Conservation (phyloP, 92 coral and sea anemone species). For the Ricordea florida region DNA sequence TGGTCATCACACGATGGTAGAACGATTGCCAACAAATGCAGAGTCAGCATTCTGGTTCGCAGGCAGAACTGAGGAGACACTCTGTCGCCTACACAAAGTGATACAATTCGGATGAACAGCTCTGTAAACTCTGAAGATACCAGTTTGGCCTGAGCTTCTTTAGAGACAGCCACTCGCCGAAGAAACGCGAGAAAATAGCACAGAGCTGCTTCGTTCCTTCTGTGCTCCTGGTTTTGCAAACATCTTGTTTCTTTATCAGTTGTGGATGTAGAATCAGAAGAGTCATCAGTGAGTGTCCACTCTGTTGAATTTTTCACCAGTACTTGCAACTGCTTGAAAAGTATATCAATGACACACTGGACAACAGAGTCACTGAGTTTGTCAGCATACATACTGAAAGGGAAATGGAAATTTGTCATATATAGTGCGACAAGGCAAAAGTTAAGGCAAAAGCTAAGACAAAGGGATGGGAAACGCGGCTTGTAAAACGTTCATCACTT, state of each 20-base stretch:
- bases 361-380: conserved; percentile 66
- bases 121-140: too few relatives aligned
- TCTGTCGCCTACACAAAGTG: conserved; percentile 29
- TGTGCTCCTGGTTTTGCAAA: conserved; percentile 38
- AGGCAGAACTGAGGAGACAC: conserved; percentile 41
- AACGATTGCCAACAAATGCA: conserved; percentile 65
- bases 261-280: neutral
- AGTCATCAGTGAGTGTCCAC: neutral
- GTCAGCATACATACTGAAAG: conserved; percentile 73
- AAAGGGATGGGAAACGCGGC: too few relatives aligned
- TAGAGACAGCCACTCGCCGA: conserved; percentile 68
- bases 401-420: too few relatives aligned
- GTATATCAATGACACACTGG: conserved; percentile 67
- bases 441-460: too few relatives aligned
- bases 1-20: conserved; percentile 76
- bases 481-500: too few relatives aligned
- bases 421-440: too few relatives aligned
- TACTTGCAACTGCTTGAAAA: conserved; percentile 62
- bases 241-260: neutral
- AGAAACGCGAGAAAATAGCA: conserved; percentile 81
- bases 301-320: conserved; percentile 38
- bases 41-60: conserved; percentile 78
- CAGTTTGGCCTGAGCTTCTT: conserved; percentile 59
- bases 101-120: conserved; percentile 52
- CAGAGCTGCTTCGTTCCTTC: conserved; percentile 75